Evolutionary conservation across 2,888 invertebrate genomes (phyloP), one percentile per base, ranked within the genome.

Genomic region (Cheilosia urbana): DNA sequence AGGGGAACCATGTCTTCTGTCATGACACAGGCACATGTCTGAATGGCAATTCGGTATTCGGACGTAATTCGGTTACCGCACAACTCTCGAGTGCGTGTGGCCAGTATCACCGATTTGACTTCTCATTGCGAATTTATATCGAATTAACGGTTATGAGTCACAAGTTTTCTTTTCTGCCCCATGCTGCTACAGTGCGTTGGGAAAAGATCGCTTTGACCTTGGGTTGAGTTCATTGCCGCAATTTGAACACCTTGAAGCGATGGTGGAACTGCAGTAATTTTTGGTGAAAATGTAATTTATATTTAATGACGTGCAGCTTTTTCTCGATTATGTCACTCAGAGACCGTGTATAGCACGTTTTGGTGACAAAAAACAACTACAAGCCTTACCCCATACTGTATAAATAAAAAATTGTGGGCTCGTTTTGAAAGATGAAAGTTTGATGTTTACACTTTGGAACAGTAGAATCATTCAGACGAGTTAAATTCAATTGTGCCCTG

Each of bases 221-320:
- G 79, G 21, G 7, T 13, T 15, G 73, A 68, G 83, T 83, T 83
- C 83, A 83, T 65, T 75, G 79, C 55, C 69, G 65, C 65, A 75
- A 75, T 84, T 58, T 9, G 13, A 53, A 15, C 53, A 55, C 55
- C 79, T 75, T 75, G 63, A 53, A 40, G 37, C 65, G 45, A 15
- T 15, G 42, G 9, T 75, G 30, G 9, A 24, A 24, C 55, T 13
- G 40, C 4, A 9, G 15, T 57, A 27, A 30, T 58, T 60, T 58
- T 49, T 27, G 40, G 17, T 62, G 19, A 15, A 71, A 68, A 55
- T 47, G 15, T 72, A 77, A 77, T 60, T 63, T 27, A 27, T 34
- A 34, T 65, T 40, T 71, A 57, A 63, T 71, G 69, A 63, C 55
- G 57, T 49, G 21, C 9, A 2, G 21, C 24, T 24, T 7, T 19